These are phyloP conservation scores for Argyrosomus japonicus DNA, from an alignment of 2,113 vertebrate genomes.

Conservation along the genomic window DNA sequence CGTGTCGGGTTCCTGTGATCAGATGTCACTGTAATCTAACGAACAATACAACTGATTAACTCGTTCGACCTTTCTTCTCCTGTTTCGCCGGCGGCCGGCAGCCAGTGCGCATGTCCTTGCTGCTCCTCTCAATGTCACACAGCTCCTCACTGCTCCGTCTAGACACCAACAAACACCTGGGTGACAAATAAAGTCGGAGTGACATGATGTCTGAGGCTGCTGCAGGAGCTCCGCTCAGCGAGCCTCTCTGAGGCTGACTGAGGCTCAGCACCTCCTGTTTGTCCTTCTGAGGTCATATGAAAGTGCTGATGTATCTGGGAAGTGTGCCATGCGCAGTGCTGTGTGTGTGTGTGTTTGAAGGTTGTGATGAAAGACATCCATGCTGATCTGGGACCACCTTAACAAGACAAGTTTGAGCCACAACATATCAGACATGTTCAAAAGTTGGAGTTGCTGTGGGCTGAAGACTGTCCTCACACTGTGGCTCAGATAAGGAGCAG, in stretches of 20 bases:
- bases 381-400: background rate
- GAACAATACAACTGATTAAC: conserved; percentile 75
- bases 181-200: background rate
- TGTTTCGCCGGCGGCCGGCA: conserved; percentile 21
- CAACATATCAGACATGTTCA: too few relatives aligned
- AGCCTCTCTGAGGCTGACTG: background rate
- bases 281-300: conserved; percentile 70
- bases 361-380: conserved; percentile 2
- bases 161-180: conserved; percentile 46
- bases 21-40: conserved; percentile 59
- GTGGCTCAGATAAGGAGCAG: background rate
- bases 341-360: background rate
- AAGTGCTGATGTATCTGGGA: conserved; percentile 62
- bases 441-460: too few relatives aligned
- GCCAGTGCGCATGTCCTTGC: conserved; percentile 57
- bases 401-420: background rate
- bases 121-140: conserved; percentile 65
- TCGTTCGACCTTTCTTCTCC: conserved; percentile 56
- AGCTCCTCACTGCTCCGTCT: background rate
- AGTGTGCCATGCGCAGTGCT: conserved; percentile 52
- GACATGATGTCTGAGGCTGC: conserved; percentile 9
- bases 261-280: background rate
- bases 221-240: background rate
- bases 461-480: background rate
- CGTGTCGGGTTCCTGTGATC: conserved; percentile 66